These are phyloP conservation scores for Phrixothrix hirtus DNA, from an alignment of 2,888 invertebrate genomes.

Conservation along the genomic window DNA sequence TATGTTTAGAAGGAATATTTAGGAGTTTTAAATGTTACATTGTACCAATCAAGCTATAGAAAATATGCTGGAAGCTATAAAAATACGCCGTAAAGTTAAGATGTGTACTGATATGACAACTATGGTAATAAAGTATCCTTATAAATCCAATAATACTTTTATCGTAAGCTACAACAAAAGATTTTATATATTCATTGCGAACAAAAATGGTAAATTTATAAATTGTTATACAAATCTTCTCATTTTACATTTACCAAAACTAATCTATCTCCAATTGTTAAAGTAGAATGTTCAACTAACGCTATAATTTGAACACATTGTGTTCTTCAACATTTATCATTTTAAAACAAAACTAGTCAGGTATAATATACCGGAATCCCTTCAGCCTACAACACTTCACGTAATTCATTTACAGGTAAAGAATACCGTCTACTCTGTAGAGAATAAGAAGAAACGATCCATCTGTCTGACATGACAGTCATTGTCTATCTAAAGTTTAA, in stretches of 20 bases:
- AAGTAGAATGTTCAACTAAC: slow-evolving; percentile 23
- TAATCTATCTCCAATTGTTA: slow-evolving; percentile 30
- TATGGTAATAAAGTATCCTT: slow-evolving; percentile 12
- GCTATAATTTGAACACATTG: slow-evolving; percentile 39
- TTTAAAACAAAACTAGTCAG: slow-evolving; percentile 41
- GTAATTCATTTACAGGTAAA: slow-evolving; percentile 41
- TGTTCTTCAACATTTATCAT: slow-evolving; percentile 39
- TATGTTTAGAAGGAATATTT: slow-evolving; percentile 6
- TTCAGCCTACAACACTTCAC: slow-evolving; percentile 34
- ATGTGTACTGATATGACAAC: slow-evolving; percentile 25
- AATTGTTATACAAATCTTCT: slow-evolving; percentile 3
- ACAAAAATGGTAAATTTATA: not conserved
- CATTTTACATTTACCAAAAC: slow-evolving; percentile 30
- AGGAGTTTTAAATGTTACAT: slow-evolving; percentile 14
- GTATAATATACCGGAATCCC: slow-evolving; percentile 38
- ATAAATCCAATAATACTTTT: slow-evolving; percentile 11
- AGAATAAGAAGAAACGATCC: slow-evolving; percentile 41
- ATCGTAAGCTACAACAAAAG: slow-evolving; percentile 12
- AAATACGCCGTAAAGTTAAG: slow-evolving; percentile 20
- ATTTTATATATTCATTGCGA: slow-evolving; percentile 10
- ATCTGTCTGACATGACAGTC: slow-evolving; percentile 44
- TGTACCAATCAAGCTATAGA: slow-evolving; percentile 18
- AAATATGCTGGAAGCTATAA: slow-evolving; percentile 18
- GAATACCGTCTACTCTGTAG: slow-evolving; percentile 31
- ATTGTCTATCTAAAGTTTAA: slow-evolving; percentile 43